Conservation (phyloP, 2,113 vertebrate genomes). For the Deroptyus accipitrinus region DNA sequence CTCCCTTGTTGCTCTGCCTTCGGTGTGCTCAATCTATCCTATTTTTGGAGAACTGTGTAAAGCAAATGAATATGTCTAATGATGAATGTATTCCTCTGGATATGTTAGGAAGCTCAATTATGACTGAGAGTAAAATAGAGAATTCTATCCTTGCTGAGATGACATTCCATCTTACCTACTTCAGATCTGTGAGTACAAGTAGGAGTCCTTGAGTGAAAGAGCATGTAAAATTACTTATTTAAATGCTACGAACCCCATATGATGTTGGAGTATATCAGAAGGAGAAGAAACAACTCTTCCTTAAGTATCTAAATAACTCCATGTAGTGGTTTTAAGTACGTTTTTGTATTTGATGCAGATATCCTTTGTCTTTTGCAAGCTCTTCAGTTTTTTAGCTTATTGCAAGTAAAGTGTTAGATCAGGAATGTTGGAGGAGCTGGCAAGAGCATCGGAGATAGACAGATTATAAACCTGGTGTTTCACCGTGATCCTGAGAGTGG, state of each 20-base stretch:
- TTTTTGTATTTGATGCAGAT: not conserved
- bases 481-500: not conserved
- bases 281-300: not conserved
- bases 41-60: not conserved
- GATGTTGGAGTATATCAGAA: not conserved
- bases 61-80: not conserved
- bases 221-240: not conserved
- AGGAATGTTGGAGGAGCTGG: not conserved
- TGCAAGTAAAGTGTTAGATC: not conserved
- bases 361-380: not conserved
- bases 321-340: not conserved
- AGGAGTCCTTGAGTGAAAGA: not conserved
- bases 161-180: not conserved
- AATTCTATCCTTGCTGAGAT: not conserved
- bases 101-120: not conserved
- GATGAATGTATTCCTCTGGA: not conserved
- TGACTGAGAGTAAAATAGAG: not conserved
- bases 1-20: not conserved
- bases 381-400: not conserved
- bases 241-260: not conserved
- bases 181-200: not conserved
- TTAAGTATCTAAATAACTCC: not conserved
- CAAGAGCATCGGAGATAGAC: not conserved
- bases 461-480: not conserved
- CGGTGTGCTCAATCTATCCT: not conserved